Conservation (phyloP, 2,113 vertebrate genomes). For the Actenoides lindsayi region DNA sequence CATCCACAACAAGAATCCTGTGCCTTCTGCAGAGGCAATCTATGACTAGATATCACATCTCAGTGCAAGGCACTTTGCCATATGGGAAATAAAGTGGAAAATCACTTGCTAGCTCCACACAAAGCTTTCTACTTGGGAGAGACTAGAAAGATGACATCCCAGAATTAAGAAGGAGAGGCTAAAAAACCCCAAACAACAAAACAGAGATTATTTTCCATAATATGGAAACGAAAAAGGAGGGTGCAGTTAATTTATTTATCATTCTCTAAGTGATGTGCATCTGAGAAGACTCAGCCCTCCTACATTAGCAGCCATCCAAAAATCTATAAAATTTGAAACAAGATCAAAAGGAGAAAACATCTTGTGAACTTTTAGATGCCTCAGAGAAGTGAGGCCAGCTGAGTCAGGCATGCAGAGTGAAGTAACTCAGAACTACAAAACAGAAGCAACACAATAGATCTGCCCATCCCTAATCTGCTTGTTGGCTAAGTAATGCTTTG, state of each 20-base stretch:
- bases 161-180: background rate
- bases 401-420: background rate
- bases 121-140: background rate
- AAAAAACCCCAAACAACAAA: background rate
- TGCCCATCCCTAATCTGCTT: background rate
- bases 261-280: background rate
- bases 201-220: background rate
- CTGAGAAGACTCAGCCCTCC: background rate
- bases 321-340: background rate
- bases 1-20: background rate
- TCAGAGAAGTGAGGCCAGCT: background rate
- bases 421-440: background rate
- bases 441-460: background rate
- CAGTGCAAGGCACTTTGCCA: background rate
- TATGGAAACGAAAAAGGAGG: background rate
- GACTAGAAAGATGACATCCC: background rate
- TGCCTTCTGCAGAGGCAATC: background rate
- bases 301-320: background rate
- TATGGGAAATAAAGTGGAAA: background rate
- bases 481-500: background rate
- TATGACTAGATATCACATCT: background rate
- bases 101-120: background rate
- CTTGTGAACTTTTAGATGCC: background rate
- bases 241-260: background rate
- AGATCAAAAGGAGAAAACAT: background rate